Conservation (phyloP, 2,888 invertebrate genomes). For the Ceramica pisi region DNA sequence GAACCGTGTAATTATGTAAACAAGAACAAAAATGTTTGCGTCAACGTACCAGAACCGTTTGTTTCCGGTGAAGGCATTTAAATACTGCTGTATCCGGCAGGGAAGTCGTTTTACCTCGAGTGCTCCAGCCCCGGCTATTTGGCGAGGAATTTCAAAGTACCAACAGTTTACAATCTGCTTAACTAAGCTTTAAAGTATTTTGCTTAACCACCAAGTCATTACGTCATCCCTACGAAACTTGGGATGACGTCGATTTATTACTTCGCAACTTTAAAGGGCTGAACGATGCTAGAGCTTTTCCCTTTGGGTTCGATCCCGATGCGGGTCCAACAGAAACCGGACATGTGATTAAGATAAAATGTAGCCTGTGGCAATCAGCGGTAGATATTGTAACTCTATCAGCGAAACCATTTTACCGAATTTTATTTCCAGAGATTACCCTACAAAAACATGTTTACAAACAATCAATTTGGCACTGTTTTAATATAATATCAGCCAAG, state of each 20-base stretch:
- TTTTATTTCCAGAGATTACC: background rate
- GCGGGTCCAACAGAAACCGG: background rate
- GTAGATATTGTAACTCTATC: too few relatives aligned
- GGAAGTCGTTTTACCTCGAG: constrained; percentile 57
- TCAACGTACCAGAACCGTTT: constrained; percentile 53
- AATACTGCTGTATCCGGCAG: constrained; percentile 54
- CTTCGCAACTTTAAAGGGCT: background rate
- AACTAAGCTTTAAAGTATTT: constrained; percentile 49
- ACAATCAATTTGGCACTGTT: too few relatives aligned
- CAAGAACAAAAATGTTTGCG: constrained; percentile 50
- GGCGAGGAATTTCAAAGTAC: constrained; percentile 55
- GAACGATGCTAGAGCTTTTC: background rate
- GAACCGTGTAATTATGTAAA: constrained; percentile 37
- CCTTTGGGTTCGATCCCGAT: background rate
- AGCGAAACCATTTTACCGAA: background rate
- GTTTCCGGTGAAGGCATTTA: constrained; percentile 57
- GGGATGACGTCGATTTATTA: constrained; percentile 28
- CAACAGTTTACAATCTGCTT: constrained; percentile 62
- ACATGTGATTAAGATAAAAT: background rate
- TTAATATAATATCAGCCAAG: too few relatives aligned
- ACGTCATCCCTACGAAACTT: too few relatives aligned
- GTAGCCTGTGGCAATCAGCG: background rate
- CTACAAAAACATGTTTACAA: too few relatives aligned
- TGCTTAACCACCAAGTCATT: constrained; percentile 44
- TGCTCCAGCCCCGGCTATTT: constrained; percentile 48